Base-by-base conservation (phyloP, 2,888 invertebrate species). In the Drosophila birchii region DNA sequence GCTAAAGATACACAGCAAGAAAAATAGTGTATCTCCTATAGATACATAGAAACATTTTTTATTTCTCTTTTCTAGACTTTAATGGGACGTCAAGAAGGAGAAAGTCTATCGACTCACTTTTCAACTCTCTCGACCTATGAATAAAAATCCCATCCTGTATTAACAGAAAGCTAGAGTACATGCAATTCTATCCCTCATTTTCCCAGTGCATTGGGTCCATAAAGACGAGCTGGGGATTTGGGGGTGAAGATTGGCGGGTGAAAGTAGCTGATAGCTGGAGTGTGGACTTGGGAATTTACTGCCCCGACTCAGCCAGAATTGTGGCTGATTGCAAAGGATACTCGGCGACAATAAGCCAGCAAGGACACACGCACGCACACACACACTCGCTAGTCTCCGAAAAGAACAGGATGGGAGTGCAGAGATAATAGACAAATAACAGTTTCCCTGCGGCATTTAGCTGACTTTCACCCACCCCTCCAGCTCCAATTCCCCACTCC, bases 281-380 rank as follows among this genome's bases (percentile, higher is more conserved):
- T 85, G 66, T 70, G 79, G 87, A 73, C 79, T 56, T 67, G 71
- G 75, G 84, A 88, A 83, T 89, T 90, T 78, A 89, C 83, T 90
- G 86, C 78, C 67, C 61, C 64, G 70, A 58, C 61, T 69, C 70
- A 73, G 62, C 73, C 63, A 73, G 66, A 88, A 90, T 90, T 86
- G 81, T 89, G 89, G 89, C 73, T 88, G 86, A 88, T 86, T 88
- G 89, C 89, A 87, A 88, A 85, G 88, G 82, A 90, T 80, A 86
- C 87, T 76, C 78, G 78, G 76, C 79, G 88, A 86, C 89, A 86
- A 86, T 88, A 88, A 89, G 86, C 88, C 73, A 87, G 68, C 63
- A 72, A 45, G 45, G 56, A 78, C 54, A 71, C 62, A 75, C 55
- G 62, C 69, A 63, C n/a, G n/a, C 62, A 75, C 51, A 57, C 68